Base-by-base conservation (phyloP, 2,797 vertebrate species). In the Gymnothorax reevesii region DNA sequence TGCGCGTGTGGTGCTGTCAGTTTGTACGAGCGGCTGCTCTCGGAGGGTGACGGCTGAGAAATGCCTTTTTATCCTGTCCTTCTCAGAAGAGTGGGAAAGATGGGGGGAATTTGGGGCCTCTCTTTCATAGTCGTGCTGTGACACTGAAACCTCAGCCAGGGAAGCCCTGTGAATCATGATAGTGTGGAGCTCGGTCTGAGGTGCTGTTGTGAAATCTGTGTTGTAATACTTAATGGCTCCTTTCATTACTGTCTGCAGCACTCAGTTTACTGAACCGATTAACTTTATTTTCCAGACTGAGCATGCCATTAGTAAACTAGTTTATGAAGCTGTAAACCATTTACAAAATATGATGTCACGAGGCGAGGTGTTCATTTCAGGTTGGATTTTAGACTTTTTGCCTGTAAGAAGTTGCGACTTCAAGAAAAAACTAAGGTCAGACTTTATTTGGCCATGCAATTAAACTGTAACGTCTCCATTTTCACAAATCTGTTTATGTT, bases 361-460 rank as follows among this genome's bases (percentile, higher is more conserved):
- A 73, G 80, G 55, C 71, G 62, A 84, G 85, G 71, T 84, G 88
- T 82, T 66, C 42, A 59, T 25, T 82, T 12, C 80, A 55, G 4
- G 10, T 84, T 84, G 84, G 85, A 88, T 88, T 89, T 86, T 89
- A 88, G 91, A 92, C 54, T 1, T 84, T 86, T 91, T 91, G 88
- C 75, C 89, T 91, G 57, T 60, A 57, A 57, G 86, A 87, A 87
- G 84, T 88, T 89, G 86, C 86, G 80, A 87, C 55, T 77, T 20
- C 8, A 52, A 20, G 12, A 52, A 52, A 79, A 54, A 54, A 55
- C 75, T 79, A 52, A 5, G 54, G 7, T 0, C 10, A 54, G 6
- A 75, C 42, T 42, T 77, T 55, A 17, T 7, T 54, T n/a, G n/a
- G 49, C 49, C n/a, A 80, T 55, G 52, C 77, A 55, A 22, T 49